Evolutionary conservation across 2,888 invertebrate genomes (phyloP).

Genomic region (Nomada hirtipes): DNA sequence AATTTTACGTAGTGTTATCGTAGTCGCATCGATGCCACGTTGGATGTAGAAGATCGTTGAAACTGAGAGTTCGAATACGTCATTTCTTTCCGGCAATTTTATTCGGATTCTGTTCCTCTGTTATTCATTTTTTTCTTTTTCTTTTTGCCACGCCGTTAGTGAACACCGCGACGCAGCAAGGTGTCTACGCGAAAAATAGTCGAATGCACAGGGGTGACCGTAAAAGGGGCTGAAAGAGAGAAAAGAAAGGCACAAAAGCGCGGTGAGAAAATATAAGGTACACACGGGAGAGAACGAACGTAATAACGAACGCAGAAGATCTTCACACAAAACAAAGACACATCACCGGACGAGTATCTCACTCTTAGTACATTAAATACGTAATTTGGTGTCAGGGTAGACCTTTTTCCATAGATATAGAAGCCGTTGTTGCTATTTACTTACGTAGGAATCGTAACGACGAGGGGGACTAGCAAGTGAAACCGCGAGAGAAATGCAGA

Average conservation of each 20-base stretch:
- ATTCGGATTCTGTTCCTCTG: not conserved
- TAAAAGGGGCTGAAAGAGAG: not conserved
- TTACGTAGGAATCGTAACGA: constrained; percentile 67
- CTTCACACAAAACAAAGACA: constrained; percentile 48
- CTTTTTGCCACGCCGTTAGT: not conserved
- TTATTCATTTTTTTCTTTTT: not conserved
- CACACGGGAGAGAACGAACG: not conserved
- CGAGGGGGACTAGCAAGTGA: constrained; percentile 38
- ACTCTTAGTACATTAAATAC: constrained; percentile 91
- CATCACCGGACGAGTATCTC: constrained; percentile 85
- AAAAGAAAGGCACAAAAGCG: not conserved
- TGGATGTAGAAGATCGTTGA: constrained; percentile 17
- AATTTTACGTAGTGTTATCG: constrained; percentile 57
- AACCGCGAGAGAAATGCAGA: constrained; percentile 26
- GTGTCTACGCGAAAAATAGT: not conserved
- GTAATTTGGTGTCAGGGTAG: constrained; percentile 96
- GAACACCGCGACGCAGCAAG: not conserved
- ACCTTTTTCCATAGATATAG: constrained; percentile 84
- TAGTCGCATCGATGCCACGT: constrained; percentile 27
- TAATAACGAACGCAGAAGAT: constrained; percentile 7
- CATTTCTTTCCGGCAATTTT: not conserved
- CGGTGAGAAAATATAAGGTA: not conserved
- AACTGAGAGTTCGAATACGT: not conserved
- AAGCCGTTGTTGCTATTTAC: constrained; percentile 82
- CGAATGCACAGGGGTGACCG: not conserved